Conservation (phyloP, 2,797 vertebrate species). For the Pangasius larnaudii region DNA sequence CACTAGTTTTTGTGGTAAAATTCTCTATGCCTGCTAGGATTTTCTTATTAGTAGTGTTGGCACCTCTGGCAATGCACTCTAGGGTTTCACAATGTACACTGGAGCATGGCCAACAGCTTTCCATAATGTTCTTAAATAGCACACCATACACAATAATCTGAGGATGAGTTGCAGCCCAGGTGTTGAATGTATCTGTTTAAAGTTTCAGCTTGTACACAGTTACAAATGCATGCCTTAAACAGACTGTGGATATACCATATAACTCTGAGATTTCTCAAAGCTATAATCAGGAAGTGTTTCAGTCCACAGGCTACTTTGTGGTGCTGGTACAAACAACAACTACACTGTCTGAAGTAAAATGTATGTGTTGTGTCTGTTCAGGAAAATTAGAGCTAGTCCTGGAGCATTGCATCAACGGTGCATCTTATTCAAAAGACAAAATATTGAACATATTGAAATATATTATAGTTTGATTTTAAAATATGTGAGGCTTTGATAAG, state of each 20-base stretch:
- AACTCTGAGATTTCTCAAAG: conserved; percentile 9
- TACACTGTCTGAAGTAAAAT: conserved; percentile 8
- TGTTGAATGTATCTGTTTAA: conserved; percentile 29
- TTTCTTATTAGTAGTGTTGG: neutral
- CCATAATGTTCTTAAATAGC: conserved; percentile 17
- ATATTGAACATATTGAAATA: neutral
- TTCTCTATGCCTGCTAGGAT: neutral
- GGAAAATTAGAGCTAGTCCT: neutral
- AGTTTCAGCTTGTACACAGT: conserved; percentile 13
- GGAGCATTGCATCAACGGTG: neutral
- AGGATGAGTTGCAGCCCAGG: conserved; percentile 17
- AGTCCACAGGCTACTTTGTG: conserved; percentile 15
- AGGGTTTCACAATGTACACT: neutral
- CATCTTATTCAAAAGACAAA: neutral
- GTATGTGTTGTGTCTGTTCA: neutral
- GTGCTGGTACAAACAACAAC: neutral
- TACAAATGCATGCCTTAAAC: neutral
- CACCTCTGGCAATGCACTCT: neutral
- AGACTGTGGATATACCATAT: neutral
- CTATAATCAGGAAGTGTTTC: conserved; percentile 21
- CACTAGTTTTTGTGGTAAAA: neutral
- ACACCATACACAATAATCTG: conserved; percentile 19
- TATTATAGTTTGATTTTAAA: neutral
- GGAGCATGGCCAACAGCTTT: neutral
- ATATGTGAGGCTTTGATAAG: neutral